Conservation (phyloP, 2,888 invertebrate species). For the Drosophila nr. medialis region DNA sequence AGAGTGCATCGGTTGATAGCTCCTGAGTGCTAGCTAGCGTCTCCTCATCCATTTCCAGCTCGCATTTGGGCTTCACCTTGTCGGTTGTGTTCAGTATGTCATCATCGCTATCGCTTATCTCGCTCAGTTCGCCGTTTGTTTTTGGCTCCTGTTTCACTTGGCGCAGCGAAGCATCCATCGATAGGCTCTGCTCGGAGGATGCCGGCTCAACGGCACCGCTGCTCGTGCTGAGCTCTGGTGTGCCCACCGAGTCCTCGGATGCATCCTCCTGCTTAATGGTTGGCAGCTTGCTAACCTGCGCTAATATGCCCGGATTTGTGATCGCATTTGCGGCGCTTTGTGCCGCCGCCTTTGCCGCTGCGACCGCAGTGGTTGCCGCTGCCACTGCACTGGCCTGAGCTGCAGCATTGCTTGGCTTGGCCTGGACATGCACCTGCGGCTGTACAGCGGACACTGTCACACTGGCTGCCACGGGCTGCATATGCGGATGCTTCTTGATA, state of each 20-base stretch:
- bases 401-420: slow-evolving; percentile 68
- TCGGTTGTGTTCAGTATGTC: slow-evolving; percentile 93
- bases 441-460: slow-evolving; percentile 8
- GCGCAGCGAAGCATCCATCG: slow-evolving; percentile 21
- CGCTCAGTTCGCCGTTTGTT: slow-evolving; percentile 88
- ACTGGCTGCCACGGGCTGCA: slow-evolving; percentile 17
- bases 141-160: slow-evolving; percentile 69
- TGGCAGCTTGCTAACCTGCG: slow-evolving; percentile 60
- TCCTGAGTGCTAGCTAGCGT: slow-evolving; percentile 40
- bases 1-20: slow-evolving; percentile 34
- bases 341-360: slow-evolving; percentile 82
- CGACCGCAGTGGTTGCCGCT: slow-evolving; percentile 82
- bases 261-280: slow-evolving; percentile 64
- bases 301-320: slow-evolving; percentile 80
- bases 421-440: slow-evolving; percentile 13
- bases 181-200: slow-evolving; percentile 5
- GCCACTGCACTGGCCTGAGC: slow-evolving; percentile 82
- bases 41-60: slow-evolving; percentile 50
- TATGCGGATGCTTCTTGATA: slow-evolving; percentile 75
- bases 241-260: slow-evolving; percentile 57
- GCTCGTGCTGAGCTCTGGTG: slow-evolving; percentile 38
- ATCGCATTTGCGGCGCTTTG: slow-evolving; percentile 81
- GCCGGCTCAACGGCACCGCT: slow-evolving; percentile 20
- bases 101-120: slow-evolving; percentile 95
- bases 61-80: slow-evolving; percentile 73